phyloP scores from a whole-genome alignment of 2,888 invertebrate species.

The Zygogramma bicolorata region DNA sequence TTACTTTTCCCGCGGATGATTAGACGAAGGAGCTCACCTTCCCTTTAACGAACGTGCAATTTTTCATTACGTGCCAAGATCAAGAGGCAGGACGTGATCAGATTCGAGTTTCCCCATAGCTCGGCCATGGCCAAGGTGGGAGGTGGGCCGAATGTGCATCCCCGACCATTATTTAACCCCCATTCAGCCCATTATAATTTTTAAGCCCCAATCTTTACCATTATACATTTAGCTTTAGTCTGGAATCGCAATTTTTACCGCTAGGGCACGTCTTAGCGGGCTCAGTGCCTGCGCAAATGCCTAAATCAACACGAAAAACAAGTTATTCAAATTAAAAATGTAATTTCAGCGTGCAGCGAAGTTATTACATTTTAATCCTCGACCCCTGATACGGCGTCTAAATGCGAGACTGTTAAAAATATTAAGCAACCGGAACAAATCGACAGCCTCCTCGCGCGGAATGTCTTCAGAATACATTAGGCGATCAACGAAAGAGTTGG shows the following conservation, averaged over 20 bases:
- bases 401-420: constrained; percentile 66
- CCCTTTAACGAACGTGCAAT: constrained; percentile 67
- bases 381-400: constrained; percentile 64
- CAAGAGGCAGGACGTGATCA: constrained; percentile 69
- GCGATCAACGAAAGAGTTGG: constrained; percentile 66
- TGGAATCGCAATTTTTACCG: constrained; percentile 80
- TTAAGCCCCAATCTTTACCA: constrained; percentile 80
- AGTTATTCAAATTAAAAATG: constrained; percentile 82
- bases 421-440: constrained; percentile 67
- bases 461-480: constrained; percentile 66
- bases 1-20: constrained; percentile 6
- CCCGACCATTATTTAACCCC: constrained; percentile 68
- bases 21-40: constrained; percentile 40
- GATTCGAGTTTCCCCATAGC: constrained; percentile 64
- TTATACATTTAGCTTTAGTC: constrained; percentile 80
- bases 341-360: constrained; percentile 69
- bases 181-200: constrained; percentile 75
- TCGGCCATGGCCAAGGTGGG: constrained; percentile 40
- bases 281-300: constrained; percentile 71
- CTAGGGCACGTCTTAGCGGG: constrained; percentile 75
- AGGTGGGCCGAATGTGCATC: constrained; percentile 38
- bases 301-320: constrained; percentile 80
- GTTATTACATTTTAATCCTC: constrained; percentile 69
- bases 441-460: constrained; percentile 57
- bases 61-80: constrained; percentile 79